These are phyloP conservation scores for Montipora cactus DNA, from an alignment of 64 coral and sea anemone species.

Conservation along the genomic window DNA sequence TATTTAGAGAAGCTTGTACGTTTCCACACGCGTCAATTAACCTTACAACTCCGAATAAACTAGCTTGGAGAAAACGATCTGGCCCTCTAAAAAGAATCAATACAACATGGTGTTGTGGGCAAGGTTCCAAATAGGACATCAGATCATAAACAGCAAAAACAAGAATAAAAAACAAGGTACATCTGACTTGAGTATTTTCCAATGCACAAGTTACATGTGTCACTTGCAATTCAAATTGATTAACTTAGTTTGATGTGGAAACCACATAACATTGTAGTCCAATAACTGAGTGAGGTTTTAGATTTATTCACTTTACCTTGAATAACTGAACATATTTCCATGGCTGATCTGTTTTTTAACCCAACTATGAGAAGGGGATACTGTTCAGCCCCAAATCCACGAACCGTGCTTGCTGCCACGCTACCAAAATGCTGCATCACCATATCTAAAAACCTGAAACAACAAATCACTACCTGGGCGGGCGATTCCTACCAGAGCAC, in stretches of 20 bases:
- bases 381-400: slow-evolving; percentile 83
- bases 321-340: slow-evolving; percentile 94
- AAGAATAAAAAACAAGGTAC: too few species aligned
- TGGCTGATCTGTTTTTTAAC: slow-evolving; percentile 91
- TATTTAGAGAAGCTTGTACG: background rate
- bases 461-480: background rate
- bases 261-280: too few species aligned
- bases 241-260: too few species aligned
- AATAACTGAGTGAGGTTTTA: too few species aligned
- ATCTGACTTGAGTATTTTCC: too few species aligned
- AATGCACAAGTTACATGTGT: too few species aligned
- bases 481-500: too few species aligned
- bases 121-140: background rate
- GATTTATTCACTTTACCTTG: slow-evolving; percentile 66
- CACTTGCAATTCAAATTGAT: too few species aligned
- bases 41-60: background rate
- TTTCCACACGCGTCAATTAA: too few species aligned
- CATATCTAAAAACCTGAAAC: slow-evolving; percentile 89
- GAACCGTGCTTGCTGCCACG: slow-evolving; percentile 79
- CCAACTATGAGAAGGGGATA: slow-evolving; percentile 90
- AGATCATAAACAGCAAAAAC: background rate
- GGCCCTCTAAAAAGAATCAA: too few species aligned
- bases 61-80: too few species aligned
- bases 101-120: background rate
- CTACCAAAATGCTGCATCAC: slow-evolving; percentile 93